A percentile compares a stretch with the other conserved stretches of the same genome.
Conservation (phyloP, 2,113 vertebrate species). For the Litocranius walleri region DNA sequence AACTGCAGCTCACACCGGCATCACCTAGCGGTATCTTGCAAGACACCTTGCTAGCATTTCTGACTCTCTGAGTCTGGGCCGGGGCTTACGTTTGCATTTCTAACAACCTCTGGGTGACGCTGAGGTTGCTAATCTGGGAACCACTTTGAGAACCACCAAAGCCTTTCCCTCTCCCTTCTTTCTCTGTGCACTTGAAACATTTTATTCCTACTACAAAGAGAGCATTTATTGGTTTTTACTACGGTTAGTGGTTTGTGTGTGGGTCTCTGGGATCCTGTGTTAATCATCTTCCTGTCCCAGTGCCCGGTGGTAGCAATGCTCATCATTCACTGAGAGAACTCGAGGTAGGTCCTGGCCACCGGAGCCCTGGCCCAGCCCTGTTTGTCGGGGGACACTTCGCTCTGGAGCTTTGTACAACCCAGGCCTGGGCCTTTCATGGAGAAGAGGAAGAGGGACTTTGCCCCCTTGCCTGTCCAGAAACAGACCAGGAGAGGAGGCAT, state of each 20-base stretch:
- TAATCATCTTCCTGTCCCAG: background rate
- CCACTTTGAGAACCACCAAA: background rate
- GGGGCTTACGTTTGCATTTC: background rate
- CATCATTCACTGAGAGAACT: background rate
- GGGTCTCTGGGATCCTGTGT: background rate
- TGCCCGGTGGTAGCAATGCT: accelerated
- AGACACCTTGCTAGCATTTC: background rate
- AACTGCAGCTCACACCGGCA: background rate
- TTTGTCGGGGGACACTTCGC: background rate
- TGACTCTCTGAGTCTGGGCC: background rate
- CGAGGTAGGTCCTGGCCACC: background rate
- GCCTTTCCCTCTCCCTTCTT: background rate
- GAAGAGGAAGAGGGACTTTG: background rate
- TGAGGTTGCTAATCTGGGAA: background rate
- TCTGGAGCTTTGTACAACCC: background rate
- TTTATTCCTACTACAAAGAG: background rate
- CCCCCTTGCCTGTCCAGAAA: background rate
- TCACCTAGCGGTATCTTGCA: background rate
- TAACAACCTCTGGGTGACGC: background rate
- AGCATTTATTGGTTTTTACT: background rate
- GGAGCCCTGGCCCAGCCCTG: background rate
- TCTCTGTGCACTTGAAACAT: background rate
- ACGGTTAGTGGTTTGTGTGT: background rate
- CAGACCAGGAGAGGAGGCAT: background rate
- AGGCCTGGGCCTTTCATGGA: background rate